Evolutionary conservation across 2,113 vertebrate genomes (phyloP).

Genomic region (Tychaedon coryphoeus): DNA sequence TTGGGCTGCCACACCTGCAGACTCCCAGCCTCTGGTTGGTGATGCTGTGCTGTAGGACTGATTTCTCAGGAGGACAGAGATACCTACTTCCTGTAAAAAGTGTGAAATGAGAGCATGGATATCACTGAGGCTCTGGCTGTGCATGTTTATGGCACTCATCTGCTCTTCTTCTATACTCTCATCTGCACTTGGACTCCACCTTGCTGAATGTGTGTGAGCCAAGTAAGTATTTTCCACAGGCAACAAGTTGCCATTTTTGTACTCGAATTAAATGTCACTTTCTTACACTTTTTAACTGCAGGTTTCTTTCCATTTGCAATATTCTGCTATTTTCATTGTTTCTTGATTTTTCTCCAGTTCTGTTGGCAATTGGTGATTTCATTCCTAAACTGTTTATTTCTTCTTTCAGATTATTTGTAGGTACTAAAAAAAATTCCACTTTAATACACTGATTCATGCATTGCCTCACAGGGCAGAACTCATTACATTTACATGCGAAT

Average conservation of each 20-base stretch:
- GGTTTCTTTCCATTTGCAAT: background rate
- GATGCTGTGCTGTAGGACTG: background rate
- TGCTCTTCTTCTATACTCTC: background rate
- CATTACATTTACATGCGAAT: background rate
- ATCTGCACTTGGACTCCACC: background rate
- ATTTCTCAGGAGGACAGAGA: background rate
- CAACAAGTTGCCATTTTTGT: background rate
- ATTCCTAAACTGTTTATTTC: conserved; percentile 16
- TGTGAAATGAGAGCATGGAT: background rate
- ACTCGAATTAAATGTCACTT: background rate
- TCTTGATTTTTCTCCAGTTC: background rate
- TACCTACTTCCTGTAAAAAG: background rate
- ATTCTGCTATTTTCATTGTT: background rate
- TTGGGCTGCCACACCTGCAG: fast-evolving
- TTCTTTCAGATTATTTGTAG: conserved; percentile 15
- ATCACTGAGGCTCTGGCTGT: background rate
- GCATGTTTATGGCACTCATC: background rate
- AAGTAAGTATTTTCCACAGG: background rate
- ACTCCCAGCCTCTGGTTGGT: fast-evolving
- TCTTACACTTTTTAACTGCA: background rate
- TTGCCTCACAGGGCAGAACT: conserved; percentile 6
- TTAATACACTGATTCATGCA: background rate
- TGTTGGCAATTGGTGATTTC: background rate
- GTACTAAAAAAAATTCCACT: background rate
- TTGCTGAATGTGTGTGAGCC: background rate